Conservation (phyloP, 2,113 vertebrate species). For the Alosa alosa region DNA sequence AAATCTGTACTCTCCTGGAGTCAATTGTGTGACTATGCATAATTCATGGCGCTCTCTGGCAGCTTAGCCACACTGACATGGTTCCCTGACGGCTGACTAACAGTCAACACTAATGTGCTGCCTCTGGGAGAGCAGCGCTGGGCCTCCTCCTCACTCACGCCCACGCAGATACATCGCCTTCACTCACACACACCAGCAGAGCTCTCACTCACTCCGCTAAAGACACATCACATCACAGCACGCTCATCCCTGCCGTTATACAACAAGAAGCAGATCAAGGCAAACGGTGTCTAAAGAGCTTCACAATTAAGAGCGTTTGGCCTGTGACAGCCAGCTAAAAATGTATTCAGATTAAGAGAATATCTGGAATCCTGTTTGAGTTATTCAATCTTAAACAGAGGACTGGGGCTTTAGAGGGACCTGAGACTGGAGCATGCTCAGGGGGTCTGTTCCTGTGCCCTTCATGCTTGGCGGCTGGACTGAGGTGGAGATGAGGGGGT, state of each 20-base stretch:
- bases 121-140: background rate
- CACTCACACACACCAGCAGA: background rate
- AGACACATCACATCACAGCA: background rate
- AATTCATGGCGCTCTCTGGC: background rate
- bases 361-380: background rate
- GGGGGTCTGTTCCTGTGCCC: conserved; percentile 60
- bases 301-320: background rate
- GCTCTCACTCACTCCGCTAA: background rate
- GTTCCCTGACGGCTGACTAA: background rate
- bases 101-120: background rate
- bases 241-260: background rate
- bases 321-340: background rate
- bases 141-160: background rate
- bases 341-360: background rate
- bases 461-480: conserved; percentile 74
- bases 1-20: background rate
- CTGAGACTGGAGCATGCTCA: conserved; percentile 49
- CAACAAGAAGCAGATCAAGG: background rate
- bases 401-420: background rate
- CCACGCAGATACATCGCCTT: background rate
- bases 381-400: background rate
- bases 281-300: background rate
- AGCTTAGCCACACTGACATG: background rate
- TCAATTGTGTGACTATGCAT: background rate
- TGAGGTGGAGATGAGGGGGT: conserved; percentile 47